A percentile compares a stretch with the other conserved stretches of the same genome.
Evolutionary conservation across 2,888 invertebrate species (phyloP).

Genomic region (Ypsolopha scabrella): DNA sequence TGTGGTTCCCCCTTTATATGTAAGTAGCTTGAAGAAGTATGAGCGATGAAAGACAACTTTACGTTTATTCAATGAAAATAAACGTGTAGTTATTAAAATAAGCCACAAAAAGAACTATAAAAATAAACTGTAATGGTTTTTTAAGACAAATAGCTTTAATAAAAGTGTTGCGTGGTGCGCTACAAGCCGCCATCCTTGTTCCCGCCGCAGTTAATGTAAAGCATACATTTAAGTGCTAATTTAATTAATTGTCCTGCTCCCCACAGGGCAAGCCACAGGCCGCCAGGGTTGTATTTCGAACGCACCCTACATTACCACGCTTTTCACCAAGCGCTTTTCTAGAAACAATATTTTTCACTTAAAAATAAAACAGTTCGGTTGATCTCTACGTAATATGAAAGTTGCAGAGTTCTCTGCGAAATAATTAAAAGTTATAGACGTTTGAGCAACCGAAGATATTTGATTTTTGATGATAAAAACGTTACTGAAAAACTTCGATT

Average conservation of each 20-base stretch:
- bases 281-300: slow-evolving; percentile 9
- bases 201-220: slow-evolving; percentile 23
- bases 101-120: slow-evolving; percentile 14
- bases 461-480: not conserved
- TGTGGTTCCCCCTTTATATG: too few relatives aligned
- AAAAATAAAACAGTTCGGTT: slow-evolving; percentile 38
- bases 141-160: slow-evolving; percentile 57
- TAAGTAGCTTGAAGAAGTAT: too few relatives aligned
- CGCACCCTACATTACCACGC: slow-evolving; percentile 1
- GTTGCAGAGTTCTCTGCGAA: not conserved
- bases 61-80: not conserved
- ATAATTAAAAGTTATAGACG: slow-evolving; percentile 2
- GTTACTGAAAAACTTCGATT: not conserved
- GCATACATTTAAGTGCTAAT: slow-evolving; percentile 53
- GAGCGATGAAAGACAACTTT: too few relatives aligned
- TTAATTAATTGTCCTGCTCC: slow-evolving; percentile 62
- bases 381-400: slow-evolving; percentile 28
- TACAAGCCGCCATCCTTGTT: slow-evolving; percentile 1
- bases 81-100: too few relatives aligned
- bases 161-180: slow-evolving; percentile 25
- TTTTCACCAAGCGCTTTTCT: slow-evolving; percentile 19
- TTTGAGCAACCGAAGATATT: not conserved
- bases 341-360: slow-evolving; percentile 53
- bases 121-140: slow-evolving; percentile 12
- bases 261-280: slow-evolving; percentile 18